phyloP scores from a whole-genome alignment of 2,797 vertebrate genomes.

The Peromyscus nudipes region DNA sequence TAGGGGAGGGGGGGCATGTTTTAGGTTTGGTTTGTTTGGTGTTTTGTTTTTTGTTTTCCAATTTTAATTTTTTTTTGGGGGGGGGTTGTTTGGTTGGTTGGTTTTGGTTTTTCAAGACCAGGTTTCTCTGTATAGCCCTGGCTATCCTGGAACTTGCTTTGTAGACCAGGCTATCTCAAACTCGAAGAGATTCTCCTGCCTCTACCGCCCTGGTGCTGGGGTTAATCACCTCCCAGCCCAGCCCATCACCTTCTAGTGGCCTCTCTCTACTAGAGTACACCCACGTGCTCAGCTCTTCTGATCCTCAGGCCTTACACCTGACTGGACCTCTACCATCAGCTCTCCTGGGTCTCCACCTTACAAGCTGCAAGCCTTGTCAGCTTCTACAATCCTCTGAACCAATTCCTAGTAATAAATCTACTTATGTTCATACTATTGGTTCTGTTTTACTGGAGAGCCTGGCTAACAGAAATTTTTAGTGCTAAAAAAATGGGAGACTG shows the following conservation, averaged over 20 bases:
- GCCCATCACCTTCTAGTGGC: background rate
- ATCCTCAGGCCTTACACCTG: background rate
- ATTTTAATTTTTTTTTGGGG: too few relatives aligned
- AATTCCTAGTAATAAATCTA: background rate
- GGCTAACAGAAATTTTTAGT: background rate
- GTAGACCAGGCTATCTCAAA: too few relatives aligned
- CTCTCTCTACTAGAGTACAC: background rate
- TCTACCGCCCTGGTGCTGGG: too few relatives aligned
- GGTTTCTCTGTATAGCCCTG: too few relatives aligned
- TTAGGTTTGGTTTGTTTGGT: too few relatives aligned
- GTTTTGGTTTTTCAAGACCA: too few relatives aligned
- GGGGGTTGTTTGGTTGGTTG: too few relatives aligned
- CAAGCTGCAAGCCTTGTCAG: background rate
- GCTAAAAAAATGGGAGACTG: background rate
- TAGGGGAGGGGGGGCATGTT: too few relatives aligned
- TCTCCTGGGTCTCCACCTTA: background rate
- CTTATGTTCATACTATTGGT: background rate
- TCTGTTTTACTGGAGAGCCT: background rate
- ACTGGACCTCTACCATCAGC: background rate
- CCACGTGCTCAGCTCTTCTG: background rate
- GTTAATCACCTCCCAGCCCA: too few relatives aligned
- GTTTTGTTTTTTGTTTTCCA: too few relatives aligned
- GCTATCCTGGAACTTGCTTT: too few relatives aligned
- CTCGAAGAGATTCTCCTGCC: too few relatives aligned
- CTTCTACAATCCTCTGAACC: background rate